Conservation (phyloP, 2,888 invertebrate species). For the Caenorhabditis sp. region DNA sequence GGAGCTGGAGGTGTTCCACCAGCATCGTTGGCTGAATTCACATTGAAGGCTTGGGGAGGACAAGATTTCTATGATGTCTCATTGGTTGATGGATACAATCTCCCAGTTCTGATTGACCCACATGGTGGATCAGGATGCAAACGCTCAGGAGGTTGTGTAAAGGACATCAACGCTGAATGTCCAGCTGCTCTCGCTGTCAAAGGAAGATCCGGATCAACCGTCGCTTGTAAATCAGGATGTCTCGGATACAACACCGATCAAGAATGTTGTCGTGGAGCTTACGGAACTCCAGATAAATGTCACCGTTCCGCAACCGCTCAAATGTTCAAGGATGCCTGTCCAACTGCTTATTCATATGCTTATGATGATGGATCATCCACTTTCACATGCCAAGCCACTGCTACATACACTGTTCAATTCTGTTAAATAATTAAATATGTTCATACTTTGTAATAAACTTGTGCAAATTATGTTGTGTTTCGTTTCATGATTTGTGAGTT, state of each 20-base stretch:
- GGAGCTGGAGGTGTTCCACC: conserved; percentile 73
- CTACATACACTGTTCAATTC: conserved; percentile 43
- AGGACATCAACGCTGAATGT: conserved; percentile 43
- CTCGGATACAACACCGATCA: conserved; percentile 73
- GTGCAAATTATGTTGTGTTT: too few species aligned
- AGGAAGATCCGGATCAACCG: conserved; percentile 55
- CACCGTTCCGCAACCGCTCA: conserved; percentile 47
- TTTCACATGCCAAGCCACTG: conserved; percentile 72
- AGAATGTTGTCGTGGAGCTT: conserved; percentile 74
- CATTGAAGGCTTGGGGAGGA: conserved; percentile 71
- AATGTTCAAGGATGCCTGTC: conserved; percentile 74
- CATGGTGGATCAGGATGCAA: conserved; percentile 37
- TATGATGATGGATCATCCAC: conserved; percentile 75
- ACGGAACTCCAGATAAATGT: conserved; percentile 73
- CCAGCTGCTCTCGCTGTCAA: conserved; percentile 38
- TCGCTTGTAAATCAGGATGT: conserved; percentile 75
- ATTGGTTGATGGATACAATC: conserved; percentile 75
- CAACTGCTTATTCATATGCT: conserved; percentile 76
- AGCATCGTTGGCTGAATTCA: conserved; percentile 73
- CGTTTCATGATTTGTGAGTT: too few species aligned
- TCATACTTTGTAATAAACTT: too few species aligned
- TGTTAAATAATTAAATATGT: too few species aligned
- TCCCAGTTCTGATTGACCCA: conserved; percentile 52
- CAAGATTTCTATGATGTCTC: conserved; percentile 75
- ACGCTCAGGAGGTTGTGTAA: conserved; percentile 43